Percentiles rank a stretch among this genome's conserved stretches.
Conservation (phyloP, 2,113 vertebrate genomes). For the Promerops cafer region DNA sequence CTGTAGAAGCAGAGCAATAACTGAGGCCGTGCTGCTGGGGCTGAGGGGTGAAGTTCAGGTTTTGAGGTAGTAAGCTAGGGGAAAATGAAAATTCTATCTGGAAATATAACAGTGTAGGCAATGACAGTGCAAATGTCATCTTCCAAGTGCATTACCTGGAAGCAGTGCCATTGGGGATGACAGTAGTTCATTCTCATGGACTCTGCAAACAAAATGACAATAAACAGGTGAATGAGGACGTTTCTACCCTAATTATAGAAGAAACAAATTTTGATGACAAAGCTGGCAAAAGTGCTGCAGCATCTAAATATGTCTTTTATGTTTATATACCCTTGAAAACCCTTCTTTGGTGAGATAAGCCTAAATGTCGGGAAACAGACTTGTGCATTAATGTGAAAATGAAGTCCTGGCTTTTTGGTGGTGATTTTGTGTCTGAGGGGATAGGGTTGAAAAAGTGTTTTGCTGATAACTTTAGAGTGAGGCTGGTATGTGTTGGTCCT, state of each 20-base stretch:
- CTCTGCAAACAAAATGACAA: rapidly evolving
- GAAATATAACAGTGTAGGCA: neutral
- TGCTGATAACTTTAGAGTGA: neutral
- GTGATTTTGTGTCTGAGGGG: neutral
- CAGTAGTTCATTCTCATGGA: neutral
- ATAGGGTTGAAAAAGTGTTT: neutral
- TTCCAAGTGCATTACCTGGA: neutral
- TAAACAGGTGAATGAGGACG: neutral
- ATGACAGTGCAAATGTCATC: neutral
- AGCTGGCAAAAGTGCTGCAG: neutral
- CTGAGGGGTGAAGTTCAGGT: neutral
- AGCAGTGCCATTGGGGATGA: neutral
- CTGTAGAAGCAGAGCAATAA: neutral
- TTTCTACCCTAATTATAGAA: neutral
- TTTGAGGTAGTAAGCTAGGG: neutral
- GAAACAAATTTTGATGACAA: neutral
- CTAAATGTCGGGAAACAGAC: neutral
- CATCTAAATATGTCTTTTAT: neutral
- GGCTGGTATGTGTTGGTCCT: neutral
- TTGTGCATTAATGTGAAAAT: neutral
- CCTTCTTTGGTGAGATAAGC: neutral
- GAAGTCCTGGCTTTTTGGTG: neutral
- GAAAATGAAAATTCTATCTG: neutral
- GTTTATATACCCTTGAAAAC: neutral
- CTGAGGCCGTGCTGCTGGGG: neutral